Evolutionary conservation across 1,140 invertebrate genomes (phyloP).

Genomic region (Leptinotarsa defecta): DNA sequence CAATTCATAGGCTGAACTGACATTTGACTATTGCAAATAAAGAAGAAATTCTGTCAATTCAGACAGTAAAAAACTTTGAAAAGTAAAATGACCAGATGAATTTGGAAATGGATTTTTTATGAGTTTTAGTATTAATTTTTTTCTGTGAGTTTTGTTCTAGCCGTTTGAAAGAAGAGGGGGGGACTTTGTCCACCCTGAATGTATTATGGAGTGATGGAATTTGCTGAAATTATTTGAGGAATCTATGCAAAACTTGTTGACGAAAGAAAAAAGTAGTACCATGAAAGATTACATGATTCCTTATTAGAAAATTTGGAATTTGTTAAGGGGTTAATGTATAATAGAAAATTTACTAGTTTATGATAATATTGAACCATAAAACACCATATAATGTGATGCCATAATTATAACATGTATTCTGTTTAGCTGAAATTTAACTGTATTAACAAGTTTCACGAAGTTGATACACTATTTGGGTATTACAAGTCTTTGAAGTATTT

Average conservation of each 20-base stretch:
- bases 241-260: not conserved
- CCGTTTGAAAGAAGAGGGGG: not conserved
- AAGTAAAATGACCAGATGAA: too few species aligned
- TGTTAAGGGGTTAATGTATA: not conserved
- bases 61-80: too few species aligned
- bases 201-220: not conserved
- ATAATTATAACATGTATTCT: not conserved
- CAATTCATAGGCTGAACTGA: too few species aligned
- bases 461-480: too few species aligned
- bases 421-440: too few species aligned
- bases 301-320: not conserved
- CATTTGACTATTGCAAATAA: too few species aligned
- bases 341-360: not conserved
- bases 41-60: too few species aligned
- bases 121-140: too few species aligned
- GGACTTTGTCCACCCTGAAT: not conserved
- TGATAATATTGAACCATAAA: slow-evolving; percentile 6
- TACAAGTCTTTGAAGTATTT: too few species aligned
- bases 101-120: too few species aligned
- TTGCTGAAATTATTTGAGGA: not conserved
- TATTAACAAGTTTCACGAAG: too few species aligned
- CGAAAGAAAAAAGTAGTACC: not conserved
- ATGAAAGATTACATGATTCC: not conserved
- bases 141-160: not conserved
- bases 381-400: not conserved